Evolutionary conservation across 2,113 vertebrate species (phyloP).

Genomic region (Oxyura jamaicensis): DNA sequence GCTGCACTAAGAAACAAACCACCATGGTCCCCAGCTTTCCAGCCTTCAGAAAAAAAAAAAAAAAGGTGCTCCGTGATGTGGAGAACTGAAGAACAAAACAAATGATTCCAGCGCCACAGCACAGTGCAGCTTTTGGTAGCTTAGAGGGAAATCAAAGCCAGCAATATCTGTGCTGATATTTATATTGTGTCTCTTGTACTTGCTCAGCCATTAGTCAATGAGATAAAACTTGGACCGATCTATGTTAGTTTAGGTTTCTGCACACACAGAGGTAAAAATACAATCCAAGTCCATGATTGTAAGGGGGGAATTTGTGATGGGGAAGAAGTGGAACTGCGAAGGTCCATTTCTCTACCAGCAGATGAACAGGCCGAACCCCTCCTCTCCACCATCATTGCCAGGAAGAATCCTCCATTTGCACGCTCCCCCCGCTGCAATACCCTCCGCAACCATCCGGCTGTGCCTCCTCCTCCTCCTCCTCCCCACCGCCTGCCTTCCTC

Average conservation of each 20-base stretch:
- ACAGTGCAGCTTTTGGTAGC: background rate
- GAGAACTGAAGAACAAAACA: background rate
- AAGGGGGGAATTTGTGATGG: background rate
- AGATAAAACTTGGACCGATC: slow-evolving; percentile 33
- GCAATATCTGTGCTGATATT: slow-evolving; percentile 2
- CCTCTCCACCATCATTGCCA: slow-evolving; percentile 33
- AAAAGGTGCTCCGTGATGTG: background rate
- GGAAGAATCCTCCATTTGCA: slow-evolving; percentile 39
- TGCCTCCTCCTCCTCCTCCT: background rate
- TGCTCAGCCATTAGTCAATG: background rate
- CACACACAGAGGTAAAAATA: background rate
- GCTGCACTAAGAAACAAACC: background rate
- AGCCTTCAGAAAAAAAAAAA: background rate
- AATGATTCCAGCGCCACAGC: background rate
- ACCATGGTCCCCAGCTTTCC: background rate
- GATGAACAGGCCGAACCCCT: background rate
- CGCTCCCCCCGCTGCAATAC: background rate
- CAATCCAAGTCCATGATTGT: background rate
- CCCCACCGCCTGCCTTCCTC: background rate
- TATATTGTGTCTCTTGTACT: background rate
- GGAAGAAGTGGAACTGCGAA: background rate
- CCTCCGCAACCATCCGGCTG: slow-evolving; percentile 18
- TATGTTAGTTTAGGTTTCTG: background rate
- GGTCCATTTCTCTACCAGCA: background rate
- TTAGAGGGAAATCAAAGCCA: slow-evolving; percentile 32